Conservation (phyloP, 2,797 vertebrate genomes). For the Orestias chungarensis region DNA sequence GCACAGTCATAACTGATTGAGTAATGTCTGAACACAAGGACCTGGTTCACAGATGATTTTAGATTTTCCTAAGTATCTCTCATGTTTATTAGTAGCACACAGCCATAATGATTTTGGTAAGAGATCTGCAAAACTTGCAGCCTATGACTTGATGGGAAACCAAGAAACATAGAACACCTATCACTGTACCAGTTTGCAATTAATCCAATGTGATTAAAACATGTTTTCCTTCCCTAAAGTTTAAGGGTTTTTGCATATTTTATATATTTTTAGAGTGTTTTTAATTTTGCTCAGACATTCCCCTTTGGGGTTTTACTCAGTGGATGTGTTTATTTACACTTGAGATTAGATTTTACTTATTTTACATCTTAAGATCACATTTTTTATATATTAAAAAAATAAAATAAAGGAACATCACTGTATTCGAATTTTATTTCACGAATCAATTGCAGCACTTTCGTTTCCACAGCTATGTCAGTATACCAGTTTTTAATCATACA, state of each 20-base stretch:
- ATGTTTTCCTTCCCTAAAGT: not conserved
- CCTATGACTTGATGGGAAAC: not conserved
- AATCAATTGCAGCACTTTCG: not conserved
- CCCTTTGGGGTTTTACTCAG: not conserved
- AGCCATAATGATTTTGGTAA: not conserved
- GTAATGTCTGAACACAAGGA: slow-evolving; percentile 7
- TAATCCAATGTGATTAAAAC: not conserved
- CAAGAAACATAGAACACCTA: not conserved
- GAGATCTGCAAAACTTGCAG: not conserved
- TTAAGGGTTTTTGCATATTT: not conserved
- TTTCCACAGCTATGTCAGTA: not conserved
- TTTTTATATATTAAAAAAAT: not conserved
- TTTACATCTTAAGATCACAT: not conserved
- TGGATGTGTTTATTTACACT: not conserved
- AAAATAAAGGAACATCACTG: not conserved
- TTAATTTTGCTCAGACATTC: not conserved
- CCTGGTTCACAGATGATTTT: slow-evolving; percentile 1
- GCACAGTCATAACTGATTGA: not conserved
- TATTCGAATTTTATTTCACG: not conserved
- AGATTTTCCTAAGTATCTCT: slow-evolving; percentile 1
- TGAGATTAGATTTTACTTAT: not conserved
- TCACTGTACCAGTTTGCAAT: not conserved
- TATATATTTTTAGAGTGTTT: not conserved
- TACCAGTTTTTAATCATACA: not conserved
- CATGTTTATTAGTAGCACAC: not conserved